phyloP scores from a whole-genome alignment of 2,113 vertebrate species.

The Platichthys stellatus region DNA sequence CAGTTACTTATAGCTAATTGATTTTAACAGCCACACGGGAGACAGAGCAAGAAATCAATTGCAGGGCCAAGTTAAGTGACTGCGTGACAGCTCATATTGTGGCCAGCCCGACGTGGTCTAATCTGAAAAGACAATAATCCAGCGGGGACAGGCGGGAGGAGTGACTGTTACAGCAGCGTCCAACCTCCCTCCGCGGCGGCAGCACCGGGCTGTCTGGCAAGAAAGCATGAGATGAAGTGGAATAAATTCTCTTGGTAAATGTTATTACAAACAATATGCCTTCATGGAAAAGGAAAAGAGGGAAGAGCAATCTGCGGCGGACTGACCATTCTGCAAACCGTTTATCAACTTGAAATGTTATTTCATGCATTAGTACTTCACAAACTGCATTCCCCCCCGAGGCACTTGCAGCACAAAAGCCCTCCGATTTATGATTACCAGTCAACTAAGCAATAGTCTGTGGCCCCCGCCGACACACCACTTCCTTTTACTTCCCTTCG shows the following conservation, averaged over 20 bases:
- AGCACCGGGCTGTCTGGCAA: constrained; percentile 6
- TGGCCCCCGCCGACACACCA: constrained; percentile 66
- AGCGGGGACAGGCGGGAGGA: constrained; percentile 41
- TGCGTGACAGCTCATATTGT: constrained; percentile 68
- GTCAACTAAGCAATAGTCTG: constrained; percentile 78
- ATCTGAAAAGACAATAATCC: constrained; percentile 70
- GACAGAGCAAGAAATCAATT: constrained; percentile 74
- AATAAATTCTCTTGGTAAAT: constrained; percentile 78
- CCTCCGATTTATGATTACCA: constrained; percentile 81
- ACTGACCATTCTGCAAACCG: constrained; percentile 70
- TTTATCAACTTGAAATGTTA: constrained; percentile 84
- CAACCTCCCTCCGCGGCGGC: constrained; percentile 36
- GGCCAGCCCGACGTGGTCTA: constrained; percentile 50
- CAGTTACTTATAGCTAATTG: constrained; percentile 76
- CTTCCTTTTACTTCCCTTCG: constrained; percentile 63
- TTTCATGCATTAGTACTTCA: constrained; percentile 85
- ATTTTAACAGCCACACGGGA: constrained; percentile 71
- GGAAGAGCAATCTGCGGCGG: constrained; percentile 69
- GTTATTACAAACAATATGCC: constrained; percentile 78
- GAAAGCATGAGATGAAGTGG: constrained; percentile 69
- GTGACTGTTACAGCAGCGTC: constrained; percentile 43
- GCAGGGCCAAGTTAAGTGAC: constrained; percentile 67
- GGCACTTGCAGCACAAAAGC: constrained; percentile 70
- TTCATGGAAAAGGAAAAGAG: constrained; percentile 62
- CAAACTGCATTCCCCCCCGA: constrained; percentile 69